Percentiles rank a stretch among this genome's conserved stretches.
Evolutionary conservation across 1,140 invertebrate species (phyloP).

Genomic region (Drosophila lacteicornis): DNA sequence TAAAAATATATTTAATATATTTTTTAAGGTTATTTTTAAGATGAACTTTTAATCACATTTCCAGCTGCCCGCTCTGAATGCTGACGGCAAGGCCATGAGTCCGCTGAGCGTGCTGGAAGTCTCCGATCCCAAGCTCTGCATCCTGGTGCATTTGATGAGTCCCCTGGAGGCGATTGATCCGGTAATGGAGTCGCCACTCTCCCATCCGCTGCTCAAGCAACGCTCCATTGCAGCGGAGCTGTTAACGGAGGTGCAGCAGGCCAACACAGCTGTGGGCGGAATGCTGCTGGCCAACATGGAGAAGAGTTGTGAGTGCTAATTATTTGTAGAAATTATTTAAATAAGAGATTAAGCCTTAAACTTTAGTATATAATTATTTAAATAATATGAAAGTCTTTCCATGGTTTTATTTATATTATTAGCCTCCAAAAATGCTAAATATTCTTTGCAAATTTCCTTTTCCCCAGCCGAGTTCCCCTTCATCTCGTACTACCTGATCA

Average conservation of each 20-base stretch:
- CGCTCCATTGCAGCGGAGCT: conserved; percentile 91
- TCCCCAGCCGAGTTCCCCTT: conserved; percentile 93
- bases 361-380: background rate
- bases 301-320: conserved; percentile 88
- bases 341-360: too few relatives aligned
- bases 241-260: conserved; percentile 89
- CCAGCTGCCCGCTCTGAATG: conserved; percentile 86
- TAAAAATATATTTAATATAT: background rate
- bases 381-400: too few relatives aligned
- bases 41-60: background rate
- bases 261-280: conserved; percentile 90
- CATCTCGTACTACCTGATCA: conserved; percentile 95
- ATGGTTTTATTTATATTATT: background rate
- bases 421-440: too few relatives aligned
- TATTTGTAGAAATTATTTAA: background rate
- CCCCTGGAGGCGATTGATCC: conserved; percentile 93
- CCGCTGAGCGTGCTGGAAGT: conserved; percentile 92
- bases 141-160: conserved; percentile 94
- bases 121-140: conserved; percentile 94
- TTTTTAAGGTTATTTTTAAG: background rate
- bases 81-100: conserved; percentile 86
- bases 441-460: background rate
- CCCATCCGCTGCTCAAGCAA: conserved; percentile 90
- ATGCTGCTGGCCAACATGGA: conserved; percentile 96
- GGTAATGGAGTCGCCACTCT: conserved; percentile 91